phyloP scores from a whole-genome alignment of 2,113 vertebrate species.

The Mirza zaza region DNA sequence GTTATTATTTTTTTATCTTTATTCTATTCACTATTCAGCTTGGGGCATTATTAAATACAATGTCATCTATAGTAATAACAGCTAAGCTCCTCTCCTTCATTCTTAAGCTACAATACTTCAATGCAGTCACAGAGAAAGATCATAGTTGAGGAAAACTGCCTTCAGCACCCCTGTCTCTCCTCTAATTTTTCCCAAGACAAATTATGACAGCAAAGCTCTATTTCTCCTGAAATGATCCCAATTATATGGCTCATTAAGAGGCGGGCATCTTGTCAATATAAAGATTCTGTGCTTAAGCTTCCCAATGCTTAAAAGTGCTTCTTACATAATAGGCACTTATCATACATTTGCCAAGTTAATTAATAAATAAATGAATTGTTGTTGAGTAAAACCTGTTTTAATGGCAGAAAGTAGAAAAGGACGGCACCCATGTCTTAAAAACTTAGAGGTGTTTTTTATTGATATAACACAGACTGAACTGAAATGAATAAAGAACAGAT shows the following conservation, averaged over 20 bases:
- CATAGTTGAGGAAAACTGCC: not conserved
- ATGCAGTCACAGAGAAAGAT: not conserved
- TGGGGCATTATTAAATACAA: not conserved
- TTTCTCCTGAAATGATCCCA: conserved; percentile 1
- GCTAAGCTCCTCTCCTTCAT: not conserved
- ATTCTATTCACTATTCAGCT: not conserved
- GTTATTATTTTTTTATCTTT: not conserved
- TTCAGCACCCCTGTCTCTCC: not conserved
- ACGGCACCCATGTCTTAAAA: not conserved
- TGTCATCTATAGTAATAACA: not conserved
- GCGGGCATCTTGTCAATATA: not conserved
- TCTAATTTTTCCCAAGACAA: not conserved
- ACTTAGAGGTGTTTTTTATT: not conserved
- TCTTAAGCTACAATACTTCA: not conserved
- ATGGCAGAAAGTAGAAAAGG: not conserved
- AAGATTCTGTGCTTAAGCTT: not conserved
- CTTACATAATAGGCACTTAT: not conserved
- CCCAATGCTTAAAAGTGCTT: not conserved
- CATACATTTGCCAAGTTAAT: not conserved
- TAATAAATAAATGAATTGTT: not conserved
- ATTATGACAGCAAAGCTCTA: not conserved
- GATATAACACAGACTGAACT: not conserved
- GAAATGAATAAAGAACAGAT: not conserved
- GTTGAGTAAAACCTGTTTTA: not conserved
- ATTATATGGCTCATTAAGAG: conserved; percentile 16